A percentile compares a stretch with the other conserved stretches of the same genome.
phyloP scores from a whole-genome alignment of 2,888 invertebrate genomes.

The Dastarcus helophoroides region DNA sequence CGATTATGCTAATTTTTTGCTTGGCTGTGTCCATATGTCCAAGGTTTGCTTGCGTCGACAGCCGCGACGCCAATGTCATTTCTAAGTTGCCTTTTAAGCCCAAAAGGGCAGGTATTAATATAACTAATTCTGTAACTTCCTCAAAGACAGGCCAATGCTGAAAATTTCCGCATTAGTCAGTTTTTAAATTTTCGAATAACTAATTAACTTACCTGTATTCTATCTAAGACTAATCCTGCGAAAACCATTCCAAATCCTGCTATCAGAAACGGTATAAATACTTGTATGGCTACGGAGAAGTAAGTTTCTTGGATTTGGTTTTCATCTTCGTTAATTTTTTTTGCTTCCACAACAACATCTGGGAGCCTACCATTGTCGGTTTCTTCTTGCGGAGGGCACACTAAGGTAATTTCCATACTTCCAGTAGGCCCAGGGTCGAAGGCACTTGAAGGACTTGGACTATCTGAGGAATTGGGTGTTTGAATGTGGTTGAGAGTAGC shows the following conservation, averaged over 20 bases:
- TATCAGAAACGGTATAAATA: conserved; percentile 59
- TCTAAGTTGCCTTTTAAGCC: conserved; percentile 75
- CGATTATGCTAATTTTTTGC: conserved; percentile 53
- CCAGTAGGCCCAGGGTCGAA: conserved; percentile 25
- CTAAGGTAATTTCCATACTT: conserved; percentile 31
- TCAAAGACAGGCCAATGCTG: conserved; percentile 64
- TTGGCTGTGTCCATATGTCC: conserved; percentile 61
- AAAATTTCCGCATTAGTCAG: conserved; percentile 8
- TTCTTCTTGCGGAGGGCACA: conserved; percentile 22
- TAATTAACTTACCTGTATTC: conserved; percentile 60
- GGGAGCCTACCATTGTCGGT: conserved; percentile 41
- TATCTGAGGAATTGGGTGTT: conserved; percentile 25
- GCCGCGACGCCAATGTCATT: conserved; percentile 70
- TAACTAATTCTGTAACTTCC: conserved; percentile 58
- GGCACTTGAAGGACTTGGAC: conserved; percentile 31
- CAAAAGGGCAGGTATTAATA: conserved; percentile 63
- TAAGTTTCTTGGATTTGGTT: conserved; percentile 44
- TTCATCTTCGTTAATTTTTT: conserved; percentile 33
- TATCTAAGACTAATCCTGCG: conserved; percentile 62
- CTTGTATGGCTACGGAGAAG: conserved; percentile 52
- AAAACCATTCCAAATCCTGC: conserved; percentile 71
- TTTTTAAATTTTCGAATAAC: too few species aligned
- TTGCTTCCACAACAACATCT: conserved; percentile 44
- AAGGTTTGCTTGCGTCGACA: conserved; percentile 68
- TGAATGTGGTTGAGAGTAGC: conserved; percentile 34